These are phyloP conservation scores for Eira barbara DNA, from an alignment of 2,113 vertebrate genomes.

Conservation along the genomic window DNA sequence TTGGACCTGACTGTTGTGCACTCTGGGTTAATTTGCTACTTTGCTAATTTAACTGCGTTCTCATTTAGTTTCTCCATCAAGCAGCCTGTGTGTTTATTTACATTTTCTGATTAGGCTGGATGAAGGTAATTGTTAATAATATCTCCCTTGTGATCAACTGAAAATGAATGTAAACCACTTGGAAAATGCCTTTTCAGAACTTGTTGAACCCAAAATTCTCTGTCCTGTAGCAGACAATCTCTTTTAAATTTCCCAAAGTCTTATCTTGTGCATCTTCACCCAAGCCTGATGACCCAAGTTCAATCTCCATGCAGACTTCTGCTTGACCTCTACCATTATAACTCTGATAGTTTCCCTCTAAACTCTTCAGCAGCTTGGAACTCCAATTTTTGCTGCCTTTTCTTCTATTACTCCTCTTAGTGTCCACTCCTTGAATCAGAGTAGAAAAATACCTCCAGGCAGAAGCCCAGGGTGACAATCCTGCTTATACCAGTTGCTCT, in stretches of 20 bases:
- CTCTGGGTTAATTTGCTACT: neutral
- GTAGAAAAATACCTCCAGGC: neutral
- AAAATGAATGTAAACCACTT: neutral
- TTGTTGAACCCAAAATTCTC: neutral
- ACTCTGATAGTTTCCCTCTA: neutral
- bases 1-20: neutral
- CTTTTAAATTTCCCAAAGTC: neutral
- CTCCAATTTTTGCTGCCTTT: neutral
- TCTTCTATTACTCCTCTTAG: neutral
- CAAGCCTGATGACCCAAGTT: neutral
- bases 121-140: neutral
- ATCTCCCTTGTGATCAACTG: neutral
- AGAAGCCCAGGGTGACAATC: neutral
- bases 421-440: neutral
- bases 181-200: conserved; percentile 5
- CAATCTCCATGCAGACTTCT: neutral
- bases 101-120: neutral
- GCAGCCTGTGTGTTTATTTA: neutral
- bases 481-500: neutral
- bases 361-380: neutral
- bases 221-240: neutral
- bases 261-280: neutral
- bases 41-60: neutral
- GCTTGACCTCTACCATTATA: neutral
- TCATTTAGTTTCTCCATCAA: neutral